phyloP scores from a whole-genome alignment of 2,797 vertebrate genomes.

The Chrosomus eos region DNA sequence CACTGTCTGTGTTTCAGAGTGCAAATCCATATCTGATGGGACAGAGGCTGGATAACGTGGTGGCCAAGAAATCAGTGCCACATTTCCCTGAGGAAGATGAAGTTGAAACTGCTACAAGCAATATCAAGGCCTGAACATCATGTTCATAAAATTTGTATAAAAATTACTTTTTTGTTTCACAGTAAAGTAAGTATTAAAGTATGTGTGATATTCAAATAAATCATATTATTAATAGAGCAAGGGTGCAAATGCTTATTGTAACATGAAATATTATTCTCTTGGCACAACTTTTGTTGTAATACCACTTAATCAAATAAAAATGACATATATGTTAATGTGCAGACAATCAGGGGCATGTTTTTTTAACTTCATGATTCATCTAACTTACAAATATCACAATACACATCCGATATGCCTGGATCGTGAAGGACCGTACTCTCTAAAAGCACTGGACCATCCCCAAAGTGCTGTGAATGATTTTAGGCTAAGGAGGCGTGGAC shows the following conservation, averaged over 20 bases:
- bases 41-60: conserved; percentile 92
- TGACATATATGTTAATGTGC: conserved; percentile 44
- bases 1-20: conserved; percentile 78
- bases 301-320: conserved; percentile 52
- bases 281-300: conserved; percentile 29
- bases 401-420: not conserved
- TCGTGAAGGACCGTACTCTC: not conserved
- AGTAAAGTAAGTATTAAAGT: conserved; percentile 29
- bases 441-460: conserved; percentile 23
- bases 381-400: conserved; percentile 35
- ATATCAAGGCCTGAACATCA: conserved; percentile 64
- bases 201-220: conserved; percentile 11
- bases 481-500: conserved; percentile 38
- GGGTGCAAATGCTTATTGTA: conserved; percentile 2
- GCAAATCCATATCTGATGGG: conserved; percentile 94
- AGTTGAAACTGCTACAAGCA: conserved; percentile 63
- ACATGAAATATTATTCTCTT: conserved; percentile 34
- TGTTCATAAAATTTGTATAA: conserved; percentile 32
- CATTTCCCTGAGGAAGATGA: conserved; percentile 91
- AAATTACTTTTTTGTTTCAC: conserved; percentile 39
- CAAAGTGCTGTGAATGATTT: conserved; percentile 31
- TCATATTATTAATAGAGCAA: conserved; percentile 7
- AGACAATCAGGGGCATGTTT: conserved; percentile 7
- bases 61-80: conserved; percentile 97
- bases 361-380: not conserved